These are phyloP conservation scores for Microtus oregoni DNA, from an alignment of 2,113 vertebrate species.

Conservation along the genomic window DNA sequence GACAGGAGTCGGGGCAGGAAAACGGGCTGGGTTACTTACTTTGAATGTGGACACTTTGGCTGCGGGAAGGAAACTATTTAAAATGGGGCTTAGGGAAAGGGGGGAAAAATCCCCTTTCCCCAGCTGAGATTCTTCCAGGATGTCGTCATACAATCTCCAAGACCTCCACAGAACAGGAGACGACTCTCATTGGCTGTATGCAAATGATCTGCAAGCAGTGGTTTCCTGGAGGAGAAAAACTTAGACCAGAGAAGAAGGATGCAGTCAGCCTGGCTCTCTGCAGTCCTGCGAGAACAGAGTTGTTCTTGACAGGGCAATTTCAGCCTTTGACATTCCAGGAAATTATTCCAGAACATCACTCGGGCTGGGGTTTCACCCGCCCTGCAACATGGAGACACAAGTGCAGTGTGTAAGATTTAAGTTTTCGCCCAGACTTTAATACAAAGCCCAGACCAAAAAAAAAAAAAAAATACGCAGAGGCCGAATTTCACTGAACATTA, in stretches of 20 bases:
- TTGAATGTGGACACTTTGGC: constrained; percentile 72
- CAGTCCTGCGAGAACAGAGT: constrained; percentile 77
- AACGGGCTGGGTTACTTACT: constrained; percentile 64
- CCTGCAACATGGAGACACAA: constrained; percentile 51
- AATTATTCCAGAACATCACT: constrained; percentile 80
- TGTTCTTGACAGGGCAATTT: constrained; percentile 79
- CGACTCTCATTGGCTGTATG: constrained; percentile 79
- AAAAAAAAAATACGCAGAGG: neutral
- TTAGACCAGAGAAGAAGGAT: constrained; percentile 76
- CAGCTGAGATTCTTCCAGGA: constrained; percentile 78
- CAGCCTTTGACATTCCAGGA: constrained; percentile 81
- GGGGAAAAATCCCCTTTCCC: constrained; percentile 47
- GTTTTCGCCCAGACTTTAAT: constrained; percentile 31
- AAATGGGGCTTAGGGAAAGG: constrained; percentile 70
- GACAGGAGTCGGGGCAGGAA: constrained; percentile 44
- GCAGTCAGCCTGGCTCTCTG: constrained; percentile 71
- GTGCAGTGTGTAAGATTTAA: constrained; percentile 36
- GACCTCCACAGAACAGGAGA: constrained; percentile 65
- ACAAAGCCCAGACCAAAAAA: constrained; percentile 44
- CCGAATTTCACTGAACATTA: constrained; percentile 60
- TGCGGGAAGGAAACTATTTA: constrained; percentile 79
- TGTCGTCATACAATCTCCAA: constrained; percentile 77
- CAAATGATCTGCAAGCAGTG: constrained; percentile 75
- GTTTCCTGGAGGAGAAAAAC: constrained; percentile 78
- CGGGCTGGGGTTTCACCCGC: constrained; percentile 58